Base-by-base conservation (phyloP, 2,888 invertebrate genomes). In the Microplitis manilae region DNA sequence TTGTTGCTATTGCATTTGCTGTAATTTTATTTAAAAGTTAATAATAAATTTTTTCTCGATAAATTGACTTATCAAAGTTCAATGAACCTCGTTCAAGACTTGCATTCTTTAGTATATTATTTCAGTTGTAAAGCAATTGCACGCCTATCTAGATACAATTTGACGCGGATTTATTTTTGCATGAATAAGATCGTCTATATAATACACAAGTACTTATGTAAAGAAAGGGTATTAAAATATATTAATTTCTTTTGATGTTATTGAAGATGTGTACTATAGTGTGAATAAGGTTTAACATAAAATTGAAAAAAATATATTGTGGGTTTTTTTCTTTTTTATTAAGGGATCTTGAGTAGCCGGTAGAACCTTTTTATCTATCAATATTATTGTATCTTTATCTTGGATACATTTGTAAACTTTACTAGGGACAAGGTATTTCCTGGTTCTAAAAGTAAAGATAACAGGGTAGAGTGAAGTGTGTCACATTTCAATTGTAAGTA, bases 141-240 rank as follows among this genome's bases (percentile, higher is more conserved):
- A 77, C 77, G 73, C 78, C 73, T 76, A 79, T 81, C 81, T 77
- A 77, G 75, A 79, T 75, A 79, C 81, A 79, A 79, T 81, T 81
- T 80, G 68, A 71, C 60, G 60, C 15, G 38, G 62, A 71, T 71
- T 71, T 39, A 15, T 15, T 61, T 38, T n/a, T 38, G 38, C n/a
- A 61, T 71, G 5, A 15, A 61, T 39, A 30, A 50, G n/a, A 2
- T 8, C 6, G 6, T 30, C 38, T 20, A 6, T 15, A 62, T 15
- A 38, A 60, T n/a, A 61, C n/a, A 39, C 61, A 15, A 38, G 6
- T 38, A 39, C 2, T 15, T 62, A 15, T 13, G n/a, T 71, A 30
- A 61, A 15, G 17, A 71, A 59, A 60, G 30, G 17, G 30, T 39
- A 64, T 64, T 64, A 64, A 41, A 73, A 6, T 41, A n/a, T 13